These are phyloP conservation scores for Typhlichthys subterraneus DNA, from an alignment of 2,797 vertebrate species.

Conservation along the genomic window DNA sequence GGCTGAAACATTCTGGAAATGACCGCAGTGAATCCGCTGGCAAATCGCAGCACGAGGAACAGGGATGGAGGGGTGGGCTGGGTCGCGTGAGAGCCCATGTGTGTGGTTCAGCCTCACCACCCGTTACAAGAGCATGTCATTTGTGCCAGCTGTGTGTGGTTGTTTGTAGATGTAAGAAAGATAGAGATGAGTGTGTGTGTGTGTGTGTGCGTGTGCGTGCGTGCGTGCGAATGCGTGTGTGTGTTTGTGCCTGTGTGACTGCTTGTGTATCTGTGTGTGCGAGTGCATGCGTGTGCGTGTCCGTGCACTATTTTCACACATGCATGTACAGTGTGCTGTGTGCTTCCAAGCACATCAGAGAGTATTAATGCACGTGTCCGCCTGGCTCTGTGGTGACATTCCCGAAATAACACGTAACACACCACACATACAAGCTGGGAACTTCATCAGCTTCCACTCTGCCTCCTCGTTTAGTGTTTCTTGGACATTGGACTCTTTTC, in stretches of 20 bases:
- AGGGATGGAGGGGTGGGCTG: background rate
- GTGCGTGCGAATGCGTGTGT: background rate
- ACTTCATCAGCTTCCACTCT: constrained; percentile 40
- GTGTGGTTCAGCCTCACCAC: constrained; percentile 30
- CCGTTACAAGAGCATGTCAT: constrained; percentile 16
- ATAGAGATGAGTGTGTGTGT: background rate
- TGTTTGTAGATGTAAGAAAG: background rate
- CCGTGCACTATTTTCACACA: background rate
- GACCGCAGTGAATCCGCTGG: constrained; percentile 43
- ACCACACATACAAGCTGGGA: constrained; percentile 48
- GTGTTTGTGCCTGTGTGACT: background rate
- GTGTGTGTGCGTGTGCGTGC: constrained; percentile 15
- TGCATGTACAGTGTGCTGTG: too few species aligned
- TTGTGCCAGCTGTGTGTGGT: constrained; percentile 13
- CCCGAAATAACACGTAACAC: constrained; percentile 2
- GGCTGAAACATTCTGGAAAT: constrained; percentile 9
- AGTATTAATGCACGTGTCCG: constrained; percentile 4
- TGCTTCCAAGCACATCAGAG: too few species aligned
- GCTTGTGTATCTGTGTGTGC: constrained; percentile 7
- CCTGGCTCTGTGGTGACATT: constrained; percentile 1
- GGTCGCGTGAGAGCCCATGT: constrained; percentile 32
- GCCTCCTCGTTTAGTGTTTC: constrained; percentile 32
- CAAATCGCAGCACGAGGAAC: constrained; percentile 47
- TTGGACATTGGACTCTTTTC: constrained; percentile 46
- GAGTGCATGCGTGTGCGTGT: background rate